A percentile compares a stretch with the other conserved stretches of the same genome.
Evolutionary conservation across 2,888 invertebrate genomes (phyloP).

Genomic region (Ormyrus rosae): DNA sequence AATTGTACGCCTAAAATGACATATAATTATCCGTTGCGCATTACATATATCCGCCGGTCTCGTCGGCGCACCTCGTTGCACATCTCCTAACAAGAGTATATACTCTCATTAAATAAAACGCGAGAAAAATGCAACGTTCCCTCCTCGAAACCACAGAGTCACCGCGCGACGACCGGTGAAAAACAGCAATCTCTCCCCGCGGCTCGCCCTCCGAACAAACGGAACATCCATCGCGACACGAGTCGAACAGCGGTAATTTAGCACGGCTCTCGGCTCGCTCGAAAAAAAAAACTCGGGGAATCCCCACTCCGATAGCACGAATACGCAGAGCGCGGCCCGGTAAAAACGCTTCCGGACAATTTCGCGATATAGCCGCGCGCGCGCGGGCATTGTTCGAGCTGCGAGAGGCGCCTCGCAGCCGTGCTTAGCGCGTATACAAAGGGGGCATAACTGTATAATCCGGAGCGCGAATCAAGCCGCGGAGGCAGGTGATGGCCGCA

Average conservation of each 20-base stretch:
- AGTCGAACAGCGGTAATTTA: slow-evolving; percentile 45
- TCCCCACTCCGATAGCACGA: slow-evolving; percentile 34
- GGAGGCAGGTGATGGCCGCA: slow-evolving; percentile 53
- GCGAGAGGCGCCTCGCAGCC: slow-evolving; percentile 26
- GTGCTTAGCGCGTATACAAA: slow-evolving; percentile 23
- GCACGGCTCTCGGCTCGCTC: neutral
- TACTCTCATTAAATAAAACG: neutral
- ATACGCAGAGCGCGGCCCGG: neutral
- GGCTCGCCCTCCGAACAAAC: slow-evolving; percentile 19
- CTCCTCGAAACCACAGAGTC: neutral
- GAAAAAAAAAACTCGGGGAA: slow-evolving; percentile 22
- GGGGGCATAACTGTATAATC: slow-evolving; percentile 54
- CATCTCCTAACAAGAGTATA: slow-evolving; percentile 11
- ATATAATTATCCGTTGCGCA: slow-evolving; percentile 51
- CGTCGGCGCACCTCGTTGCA: slow-evolving; percentile 1
- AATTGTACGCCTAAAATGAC: slow-evolving; percentile 49
- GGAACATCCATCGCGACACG: neutral
- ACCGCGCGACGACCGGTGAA: slow-evolving; percentile 8
- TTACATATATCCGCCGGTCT: slow-evolving; percentile 3
- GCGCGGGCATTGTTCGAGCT: slow-evolving; percentile 43
- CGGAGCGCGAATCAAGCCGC: slow-evolving; percentile 43
- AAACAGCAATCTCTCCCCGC: slow-evolving; percentile 37
- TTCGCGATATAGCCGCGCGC: slow-evolving; percentile 15
- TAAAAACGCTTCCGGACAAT: slow-evolving; percentile 54
- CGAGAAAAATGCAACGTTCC: neutral